A percentile compares a stretch with the other conserved stretches of the same genome.
These are phyloP conservation scores for Dromiciops gliroides DNA, from an alignment of 2,113 vertebrate genomes.

Conservation along the genomic window DNA sequence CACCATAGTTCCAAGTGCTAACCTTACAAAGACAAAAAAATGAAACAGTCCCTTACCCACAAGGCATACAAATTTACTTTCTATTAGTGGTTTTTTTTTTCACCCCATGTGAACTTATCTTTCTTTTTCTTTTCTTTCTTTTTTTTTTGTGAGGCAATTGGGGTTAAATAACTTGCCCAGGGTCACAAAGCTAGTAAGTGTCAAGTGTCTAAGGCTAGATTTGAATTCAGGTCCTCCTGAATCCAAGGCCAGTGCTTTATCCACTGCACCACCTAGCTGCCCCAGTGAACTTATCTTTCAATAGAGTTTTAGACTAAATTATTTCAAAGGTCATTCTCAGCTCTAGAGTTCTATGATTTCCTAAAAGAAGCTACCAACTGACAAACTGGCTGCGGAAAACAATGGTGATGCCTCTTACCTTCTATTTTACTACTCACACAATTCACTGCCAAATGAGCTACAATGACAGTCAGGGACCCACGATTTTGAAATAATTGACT, in stretches of 20 bases:
- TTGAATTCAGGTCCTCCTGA: too few species aligned
- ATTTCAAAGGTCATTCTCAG: neutral
- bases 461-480: neutral
- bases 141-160: too few species aligned
- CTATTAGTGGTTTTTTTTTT: neutral
- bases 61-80: neutral
- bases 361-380: neutral
- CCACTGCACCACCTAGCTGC: too few species aligned
- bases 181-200: too few species aligned
- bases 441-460: neutral
- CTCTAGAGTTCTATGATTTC: neutral
- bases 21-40: neutral
- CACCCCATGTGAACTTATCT: neutral
- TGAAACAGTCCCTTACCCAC: neutral
- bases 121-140: too few species aligned
- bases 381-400: neutral
- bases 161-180: too few species aligned
- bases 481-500: neutral
- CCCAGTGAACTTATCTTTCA: too few species aligned
- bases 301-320: neutral
- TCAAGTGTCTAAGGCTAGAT: too few species aligned
- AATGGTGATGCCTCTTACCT: neutral
- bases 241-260: too few species aligned
- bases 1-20: neutral
- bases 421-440: neutral